Conservation (phyloP, 1,140 invertebrate species). For the Lerema accius region DNA sequence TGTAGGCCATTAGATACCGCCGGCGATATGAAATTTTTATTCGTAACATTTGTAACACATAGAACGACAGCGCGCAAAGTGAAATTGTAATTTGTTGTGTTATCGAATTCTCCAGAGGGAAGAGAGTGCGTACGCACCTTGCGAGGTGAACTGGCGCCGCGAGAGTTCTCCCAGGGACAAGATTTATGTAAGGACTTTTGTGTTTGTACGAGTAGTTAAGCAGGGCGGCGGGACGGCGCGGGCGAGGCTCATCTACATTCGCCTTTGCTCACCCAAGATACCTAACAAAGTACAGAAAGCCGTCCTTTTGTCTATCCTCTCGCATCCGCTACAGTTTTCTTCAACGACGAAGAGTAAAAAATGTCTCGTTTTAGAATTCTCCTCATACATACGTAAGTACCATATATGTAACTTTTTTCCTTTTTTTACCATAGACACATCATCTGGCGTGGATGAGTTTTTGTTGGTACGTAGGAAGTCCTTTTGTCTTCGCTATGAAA, state of each 20-base stretch:
- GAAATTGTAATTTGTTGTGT: slow-evolving; percentile 68
- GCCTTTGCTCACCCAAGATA: slow-evolving; percentile 72
- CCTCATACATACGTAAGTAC: slow-evolving; percentile 55
- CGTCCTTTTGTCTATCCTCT: slow-evolving; percentile 74
- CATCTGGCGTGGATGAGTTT: slow-evolving; percentile 80
- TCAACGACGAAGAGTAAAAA: slow-evolving; percentile 67
- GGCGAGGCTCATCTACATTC: slow-evolving; percentile 80
- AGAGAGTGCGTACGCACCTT: slow-evolving; percentile 63
- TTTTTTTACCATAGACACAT: slow-evolving; percentile 80
- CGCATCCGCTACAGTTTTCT: slow-evolving; percentile 76
- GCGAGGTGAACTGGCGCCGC: slow-evolving; percentile 68
- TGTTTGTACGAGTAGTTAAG: slow-evolving; percentile 82
- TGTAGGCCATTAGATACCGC: slow-evolving; percentile 18
- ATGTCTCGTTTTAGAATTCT: slow-evolving; percentile 72
- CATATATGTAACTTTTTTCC: slow-evolving; percentile 62
- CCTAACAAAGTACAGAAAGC: slow-evolving; percentile 69
- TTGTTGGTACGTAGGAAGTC: slow-evolving; percentile 78
- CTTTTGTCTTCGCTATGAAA: slow-evolving; percentile 77
- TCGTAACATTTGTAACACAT: slow-evolving; percentile 23
- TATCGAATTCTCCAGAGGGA: slow-evolving; percentile 64
- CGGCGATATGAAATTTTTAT: slow-evolving; percentile 28
- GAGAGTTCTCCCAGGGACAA: slow-evolving; percentile 75
- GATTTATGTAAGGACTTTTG: slow-evolving; percentile 84
- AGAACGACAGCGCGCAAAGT: slow-evolving; percentile 39
- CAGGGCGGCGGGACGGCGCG: slow-evolving; percentile 51